These are phyloP conservation scores for Hemicordylus capensis DNA, from an alignment of 2,113 vertebrate species.

Conservation along the genomic window DNA sequence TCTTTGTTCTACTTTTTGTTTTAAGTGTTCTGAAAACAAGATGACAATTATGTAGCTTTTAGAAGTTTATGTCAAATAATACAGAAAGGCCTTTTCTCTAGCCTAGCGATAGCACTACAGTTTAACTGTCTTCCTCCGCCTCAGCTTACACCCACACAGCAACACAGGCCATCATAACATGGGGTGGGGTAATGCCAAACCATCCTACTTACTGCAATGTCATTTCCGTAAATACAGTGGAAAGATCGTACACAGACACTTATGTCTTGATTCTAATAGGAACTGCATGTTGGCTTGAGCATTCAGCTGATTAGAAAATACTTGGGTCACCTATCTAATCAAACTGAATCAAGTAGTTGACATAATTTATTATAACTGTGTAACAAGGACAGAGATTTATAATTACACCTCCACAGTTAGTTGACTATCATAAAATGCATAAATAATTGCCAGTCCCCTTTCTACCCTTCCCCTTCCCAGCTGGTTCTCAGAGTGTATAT, in stretches of 20 bases:
- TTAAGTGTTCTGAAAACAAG: conserved; percentile 67
- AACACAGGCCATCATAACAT: conserved; percentile 10
- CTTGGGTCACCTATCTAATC: background rate
- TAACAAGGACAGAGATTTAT: background rate
- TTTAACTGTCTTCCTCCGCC: conserved; percentile 67
- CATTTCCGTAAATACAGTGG: background rate
- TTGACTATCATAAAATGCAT: no score
- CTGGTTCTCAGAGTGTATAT: no score
- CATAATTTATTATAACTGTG: background rate
- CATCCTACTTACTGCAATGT: background rate
- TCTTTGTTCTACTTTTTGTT: conserved; percentile 60
- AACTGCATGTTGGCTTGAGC: background rate
- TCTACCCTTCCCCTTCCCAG: no score
- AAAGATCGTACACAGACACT: background rate
- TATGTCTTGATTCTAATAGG: background rate
- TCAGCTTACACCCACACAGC: conserved; percentile 53
- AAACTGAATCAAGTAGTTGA: no score
- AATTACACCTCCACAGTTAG: background rate
- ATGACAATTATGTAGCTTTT: conserved; percentile 47
- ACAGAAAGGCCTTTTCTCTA: conserved; percentile 72
- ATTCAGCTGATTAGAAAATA: background rate
- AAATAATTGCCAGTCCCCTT: no score
- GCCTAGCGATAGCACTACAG: conserved; percentile 37
- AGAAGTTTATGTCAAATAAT: conserved; percentile 49
- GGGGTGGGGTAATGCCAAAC: background rate